Conservation (phyloP, 2,888 invertebrate species). For the Andrena hattorfiana region DNA sequence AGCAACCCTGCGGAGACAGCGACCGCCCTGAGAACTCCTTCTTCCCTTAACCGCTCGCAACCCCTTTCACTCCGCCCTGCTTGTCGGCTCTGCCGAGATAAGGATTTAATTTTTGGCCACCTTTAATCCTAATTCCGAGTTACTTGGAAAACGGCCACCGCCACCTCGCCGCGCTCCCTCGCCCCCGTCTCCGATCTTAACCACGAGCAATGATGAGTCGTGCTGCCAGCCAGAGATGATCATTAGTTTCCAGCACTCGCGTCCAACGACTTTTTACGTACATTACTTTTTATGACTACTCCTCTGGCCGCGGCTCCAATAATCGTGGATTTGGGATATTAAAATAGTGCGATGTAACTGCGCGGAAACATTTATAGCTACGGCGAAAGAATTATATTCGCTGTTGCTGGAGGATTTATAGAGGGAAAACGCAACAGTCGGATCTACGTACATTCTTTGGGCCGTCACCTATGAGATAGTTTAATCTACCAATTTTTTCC, state of each 20-base stretch:
- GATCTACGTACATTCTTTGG: too few species aligned
- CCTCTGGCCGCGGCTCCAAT: background rate
- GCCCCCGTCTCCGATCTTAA: slow-evolving; percentile 29
- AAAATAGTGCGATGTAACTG: background rate
- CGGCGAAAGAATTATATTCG: too few species aligned
- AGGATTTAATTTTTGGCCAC: slow-evolving; percentile 83
- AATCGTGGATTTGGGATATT: background rate
- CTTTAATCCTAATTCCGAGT: slow-evolving; percentile 81
- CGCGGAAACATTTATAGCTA: too few species aligned
- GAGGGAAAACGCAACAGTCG: too few species aligned
- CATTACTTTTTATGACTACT: background rate
- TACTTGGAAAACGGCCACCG: slow-evolving; percentile 68
- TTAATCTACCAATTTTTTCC: too few species aligned
- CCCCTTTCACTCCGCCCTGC: slow-evolving; percentile 66
- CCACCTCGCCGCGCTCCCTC: slow-evolving; percentile 30
- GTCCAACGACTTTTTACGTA: background rate
- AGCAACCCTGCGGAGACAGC: slow-evolving; percentile 59
- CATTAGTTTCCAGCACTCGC: slow-evolving; percentile 4
- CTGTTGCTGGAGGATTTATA: too few species aligned
- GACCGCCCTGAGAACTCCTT: slow-evolving; percentile 69
- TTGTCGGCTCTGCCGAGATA: slow-evolving; percentile 77
- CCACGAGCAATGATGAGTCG: slow-evolving; percentile 24
- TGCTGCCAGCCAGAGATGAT: slow-evolving; percentile 10
- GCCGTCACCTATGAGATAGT: too few species aligned
- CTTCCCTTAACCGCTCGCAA: slow-evolving; percentile 58